A percentile compares a stretch with the other conserved stretches of the same genome.
These are phyloP conservation scores for Bubo scandiacus DNA, from an alignment of 2,113 vertebrate species.

Conservation along the genomic window DNA sequence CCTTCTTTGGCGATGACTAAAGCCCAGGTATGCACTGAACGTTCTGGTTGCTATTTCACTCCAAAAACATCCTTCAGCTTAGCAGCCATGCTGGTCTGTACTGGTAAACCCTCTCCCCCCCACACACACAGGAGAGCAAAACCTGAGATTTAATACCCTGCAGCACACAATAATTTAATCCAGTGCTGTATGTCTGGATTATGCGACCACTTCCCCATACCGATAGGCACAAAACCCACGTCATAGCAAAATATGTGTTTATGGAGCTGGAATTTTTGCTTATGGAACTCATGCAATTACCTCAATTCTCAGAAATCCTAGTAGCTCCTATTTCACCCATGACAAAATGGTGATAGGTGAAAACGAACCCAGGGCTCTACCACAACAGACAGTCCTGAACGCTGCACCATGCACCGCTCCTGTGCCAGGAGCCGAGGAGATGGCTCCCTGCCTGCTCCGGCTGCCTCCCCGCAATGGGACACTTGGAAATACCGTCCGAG, in stretches of 20 bases:
- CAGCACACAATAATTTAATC: background rate
- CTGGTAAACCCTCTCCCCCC: background rate
- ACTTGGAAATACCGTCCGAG: background rate
- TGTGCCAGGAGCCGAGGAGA: background rate
- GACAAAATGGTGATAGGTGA: background rate
- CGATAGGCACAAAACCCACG: background rate
- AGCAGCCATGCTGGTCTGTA: background rate
- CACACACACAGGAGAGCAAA: background rate
- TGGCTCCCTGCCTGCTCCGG: background rate
- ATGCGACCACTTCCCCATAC: background rate
- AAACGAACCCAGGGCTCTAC: rapidly evolving
- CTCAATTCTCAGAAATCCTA: background rate
- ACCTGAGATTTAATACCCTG: background rate
- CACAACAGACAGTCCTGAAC: background rate
- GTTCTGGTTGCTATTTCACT: background rate
- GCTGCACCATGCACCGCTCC: rapidly evolving
- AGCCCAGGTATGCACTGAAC: background rate
- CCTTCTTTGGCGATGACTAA: background rate
- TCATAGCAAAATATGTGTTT: rapidly evolving
- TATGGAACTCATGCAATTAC: background rate
- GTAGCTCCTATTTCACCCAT: rapidly evolving
- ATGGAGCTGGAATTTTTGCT: background rate
- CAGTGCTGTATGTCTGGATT: background rate
- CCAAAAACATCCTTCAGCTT: background rate
- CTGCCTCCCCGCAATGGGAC: background rate